phyloP scores from a whole-genome alignment of 2,797 vertebrate genomes.

The Ficedula albicollis region DNA sequence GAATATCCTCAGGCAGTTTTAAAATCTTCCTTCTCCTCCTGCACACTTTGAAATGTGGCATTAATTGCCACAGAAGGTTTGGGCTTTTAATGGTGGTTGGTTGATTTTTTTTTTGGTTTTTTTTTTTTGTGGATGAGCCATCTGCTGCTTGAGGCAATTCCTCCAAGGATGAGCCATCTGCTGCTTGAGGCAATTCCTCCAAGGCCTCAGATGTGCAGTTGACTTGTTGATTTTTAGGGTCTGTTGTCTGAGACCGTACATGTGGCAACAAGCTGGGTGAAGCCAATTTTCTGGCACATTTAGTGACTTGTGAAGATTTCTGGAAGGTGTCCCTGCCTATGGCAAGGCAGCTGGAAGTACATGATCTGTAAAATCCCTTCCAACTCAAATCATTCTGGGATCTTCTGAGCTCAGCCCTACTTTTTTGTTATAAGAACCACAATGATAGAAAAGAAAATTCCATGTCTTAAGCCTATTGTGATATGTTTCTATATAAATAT shows the following conservation, averaged over 20 bases:
- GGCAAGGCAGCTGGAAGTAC: background rate
- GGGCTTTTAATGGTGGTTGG: background rate
- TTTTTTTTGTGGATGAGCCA: background rate
- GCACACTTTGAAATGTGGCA: background rate
- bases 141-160: background rate
- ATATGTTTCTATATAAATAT: background rate
- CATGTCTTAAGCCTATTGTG: background rate
- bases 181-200: background rate
- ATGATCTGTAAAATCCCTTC: background rate
- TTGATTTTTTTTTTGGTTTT: background rate
- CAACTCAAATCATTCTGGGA: background rate
- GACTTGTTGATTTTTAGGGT: background rate
- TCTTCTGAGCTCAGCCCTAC: background rate
- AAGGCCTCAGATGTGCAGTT: background rate
- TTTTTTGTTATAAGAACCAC: background rate
- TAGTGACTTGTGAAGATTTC: background rate
- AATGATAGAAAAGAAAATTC: background rate
- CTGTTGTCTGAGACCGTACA: background rate
- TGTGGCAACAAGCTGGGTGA: background rate
- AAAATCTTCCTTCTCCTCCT: background rate
- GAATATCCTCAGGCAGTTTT: background rate
- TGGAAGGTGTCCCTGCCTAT: background rate
- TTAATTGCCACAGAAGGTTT: background rate
- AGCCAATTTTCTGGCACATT: background rate
- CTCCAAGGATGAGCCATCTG: background rate